Base-by-base conservation (phyloP, 53 echinoderm and acorn worm genomes). In the Echinarachnius parma region DNA sequence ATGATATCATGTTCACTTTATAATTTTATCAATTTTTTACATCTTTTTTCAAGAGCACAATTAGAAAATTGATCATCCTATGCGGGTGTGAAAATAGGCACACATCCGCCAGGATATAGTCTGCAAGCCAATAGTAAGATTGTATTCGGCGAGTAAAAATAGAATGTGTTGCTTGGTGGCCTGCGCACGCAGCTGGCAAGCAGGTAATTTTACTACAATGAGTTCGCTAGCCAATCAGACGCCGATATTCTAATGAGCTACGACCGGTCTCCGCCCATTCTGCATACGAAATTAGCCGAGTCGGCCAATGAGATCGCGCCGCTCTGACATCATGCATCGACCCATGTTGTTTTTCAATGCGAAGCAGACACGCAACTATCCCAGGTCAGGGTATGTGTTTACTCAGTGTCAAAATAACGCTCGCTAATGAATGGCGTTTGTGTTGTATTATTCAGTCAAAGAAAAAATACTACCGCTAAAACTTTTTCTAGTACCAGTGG, bases 91-190 rank as follows among this genome's bases (percentile, higher is more conserved):
- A 13, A 39, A 13, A 39, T 39, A 13, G 7, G 7, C 42, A 39
- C 13, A 13, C 7, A 39, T 13, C 7, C 13, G 7, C 42, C 42
- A 7, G 35, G 13, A 39, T 20, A 39, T 35, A 39, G 19, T 7
- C 13, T 53, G n/a, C 25, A 62, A 23, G 16, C 24, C 0, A 22
- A 21, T n/a, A 35, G 62, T 23, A 62, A 34, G 5, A 23, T 20
- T 62, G 35, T 37, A 62, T 62, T 62, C 35, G 62, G 16, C 62
- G 65, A 65, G 47, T 65, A 65, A 47, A 65, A 65, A 65, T 65
- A 65, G 65, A 65, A 65, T 65, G 28, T 65, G 65, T 65, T 65
- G 65, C 65, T 47, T 65, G 46, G 65, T 65, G 65, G 45, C n/a
- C 65, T 65, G 65, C 65, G 65, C 65, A 28, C 65, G 65, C 65